Conservation (phyloP, 2,888 invertebrate species). For the Clitarchus hookeri region DNA sequence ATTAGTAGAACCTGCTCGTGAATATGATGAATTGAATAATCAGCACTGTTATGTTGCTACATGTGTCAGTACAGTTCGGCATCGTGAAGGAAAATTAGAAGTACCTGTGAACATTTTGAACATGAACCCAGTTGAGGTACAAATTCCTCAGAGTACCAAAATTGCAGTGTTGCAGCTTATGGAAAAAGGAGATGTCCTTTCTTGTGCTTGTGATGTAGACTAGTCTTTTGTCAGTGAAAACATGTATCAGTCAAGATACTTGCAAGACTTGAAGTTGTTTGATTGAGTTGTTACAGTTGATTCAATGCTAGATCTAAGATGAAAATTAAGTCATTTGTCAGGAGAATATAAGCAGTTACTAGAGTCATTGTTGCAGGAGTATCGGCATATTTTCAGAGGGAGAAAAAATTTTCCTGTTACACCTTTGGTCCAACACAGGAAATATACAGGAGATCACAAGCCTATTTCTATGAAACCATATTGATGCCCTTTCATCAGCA, state of each 20-base stretch:
- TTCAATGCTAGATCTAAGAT: not conserved
- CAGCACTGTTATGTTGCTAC: not conserved
- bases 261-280: not conserved
- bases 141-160: not conserved
- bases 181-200: too few species aligned
- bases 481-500: not conserved
- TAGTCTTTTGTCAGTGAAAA: not conserved
- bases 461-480: not conserved
- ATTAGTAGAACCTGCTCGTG: too few species aligned
- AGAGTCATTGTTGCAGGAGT: not conserved
- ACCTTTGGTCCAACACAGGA: not conserved
- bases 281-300: not conserved
- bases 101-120: not conserved
- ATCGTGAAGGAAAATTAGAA: not conserved
- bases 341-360: not conserved
- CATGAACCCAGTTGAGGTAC: not conserved
- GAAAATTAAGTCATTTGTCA: not conserved
- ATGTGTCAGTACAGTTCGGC: not conserved
- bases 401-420: not conserved
- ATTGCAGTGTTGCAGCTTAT: not conserved
- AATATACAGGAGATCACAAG: not conserved
- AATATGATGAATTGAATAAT: not conserved
- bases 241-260: not conserved
- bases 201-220: too few species aligned
- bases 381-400: not conserved